phyloP scores from a whole-genome alignment of 2,797 vertebrate genomes.

The Pipistrellus nathusii region DNA sequence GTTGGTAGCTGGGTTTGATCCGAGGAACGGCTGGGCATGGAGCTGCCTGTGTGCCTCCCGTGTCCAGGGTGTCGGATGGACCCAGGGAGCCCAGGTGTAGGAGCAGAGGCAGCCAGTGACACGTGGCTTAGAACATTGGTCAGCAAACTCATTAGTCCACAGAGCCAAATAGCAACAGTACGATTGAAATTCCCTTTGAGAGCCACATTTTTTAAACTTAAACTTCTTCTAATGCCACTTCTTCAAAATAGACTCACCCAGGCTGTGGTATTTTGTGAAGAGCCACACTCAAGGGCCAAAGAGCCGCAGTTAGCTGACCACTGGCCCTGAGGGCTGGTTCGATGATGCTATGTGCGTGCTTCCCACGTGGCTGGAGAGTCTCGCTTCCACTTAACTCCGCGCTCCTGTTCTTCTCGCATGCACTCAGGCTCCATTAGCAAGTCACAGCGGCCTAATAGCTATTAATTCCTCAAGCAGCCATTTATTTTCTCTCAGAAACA shows the following conservation, averaged over 20 bases:
- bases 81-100: slow-evolving; percentile 82
- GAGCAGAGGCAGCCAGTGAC: slow-evolving; percentile 78
- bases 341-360: slow-evolving; percentile 68
- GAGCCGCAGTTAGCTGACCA: too few relatives aligned
- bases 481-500: slow-evolving; percentile 59
- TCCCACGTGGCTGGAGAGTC: slow-evolving; percentile 51
- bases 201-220: too few relatives aligned
- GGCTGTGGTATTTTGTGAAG: too few relatives aligned
- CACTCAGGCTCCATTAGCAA: slow-evolving; percentile 57
- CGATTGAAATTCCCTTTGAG: too few relatives aligned
- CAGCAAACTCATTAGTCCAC: neutral
- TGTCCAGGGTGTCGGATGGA: slow-evolving; percentile 73
- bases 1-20: slow-evolving; percentile 59
- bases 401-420: slow-evolving; percentile 52
- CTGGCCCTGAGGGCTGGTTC: slow-evolving; percentile 75
- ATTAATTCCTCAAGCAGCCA: slow-evolving; percentile 53
- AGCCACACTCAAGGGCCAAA: too few relatives aligned
- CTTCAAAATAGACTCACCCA: too few relatives aligned
- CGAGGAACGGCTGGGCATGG: neutral
- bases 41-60: slow-evolving; percentile 72
- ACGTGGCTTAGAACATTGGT: neutral
- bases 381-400: slow-evolving; percentile 60
- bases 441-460: slow-evolving; percentile 38
- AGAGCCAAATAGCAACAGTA: too few relatives aligned
- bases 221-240: too few relatives aligned